phyloP scores from a whole-genome alignment of 2,797 vertebrate genomes.

The Pseudochirops cupreus region DNA sequence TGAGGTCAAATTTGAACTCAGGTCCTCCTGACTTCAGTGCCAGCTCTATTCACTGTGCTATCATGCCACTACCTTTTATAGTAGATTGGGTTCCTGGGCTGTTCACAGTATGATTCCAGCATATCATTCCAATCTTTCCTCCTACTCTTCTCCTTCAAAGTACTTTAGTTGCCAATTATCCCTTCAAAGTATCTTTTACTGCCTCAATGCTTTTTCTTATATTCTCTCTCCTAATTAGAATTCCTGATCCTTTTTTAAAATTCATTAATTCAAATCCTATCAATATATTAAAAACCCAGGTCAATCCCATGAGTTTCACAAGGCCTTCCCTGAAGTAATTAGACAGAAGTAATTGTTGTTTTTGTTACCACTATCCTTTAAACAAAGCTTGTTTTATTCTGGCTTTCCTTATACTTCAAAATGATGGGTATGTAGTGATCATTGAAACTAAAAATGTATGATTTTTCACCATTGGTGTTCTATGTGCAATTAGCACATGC shows the following conservation, averaged over 20 bases:
- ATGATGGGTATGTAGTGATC: background rate
- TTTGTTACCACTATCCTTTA: background rate
- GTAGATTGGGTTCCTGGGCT: too few species aligned
- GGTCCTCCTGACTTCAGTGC: too few species aligned
- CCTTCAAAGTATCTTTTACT: constrained; percentile 19
- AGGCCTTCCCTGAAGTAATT: background rate
- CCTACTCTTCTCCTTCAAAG: background rate
- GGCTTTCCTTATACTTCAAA: background rate
- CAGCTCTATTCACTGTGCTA: too few species aligned
- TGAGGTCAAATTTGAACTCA: too few species aligned
- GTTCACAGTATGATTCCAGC: too few species aligned
- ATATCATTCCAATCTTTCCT: background rate
- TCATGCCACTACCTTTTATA: too few species aligned
- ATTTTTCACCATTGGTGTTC: background rate
- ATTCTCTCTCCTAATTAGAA: background rate
- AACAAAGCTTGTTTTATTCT: background rate
- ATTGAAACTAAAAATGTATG: constrained; percentile 13
- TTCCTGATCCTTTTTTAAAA: background rate
- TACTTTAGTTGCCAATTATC: background rate
- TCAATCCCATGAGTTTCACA: background rate
- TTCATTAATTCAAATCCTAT: background rate
- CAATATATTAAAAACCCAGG: background rate
- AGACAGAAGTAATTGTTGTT: background rate
- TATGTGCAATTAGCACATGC: background rate
- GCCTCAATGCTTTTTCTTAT: constrained; percentile 15